Percentiles rank a stretch among this genome's conserved stretches.
These are phyloP conservation scores for Pluvialis apricaria DNA, from an alignment of 2,113 vertebrate genomes.

Conservation along the genomic window DNA sequence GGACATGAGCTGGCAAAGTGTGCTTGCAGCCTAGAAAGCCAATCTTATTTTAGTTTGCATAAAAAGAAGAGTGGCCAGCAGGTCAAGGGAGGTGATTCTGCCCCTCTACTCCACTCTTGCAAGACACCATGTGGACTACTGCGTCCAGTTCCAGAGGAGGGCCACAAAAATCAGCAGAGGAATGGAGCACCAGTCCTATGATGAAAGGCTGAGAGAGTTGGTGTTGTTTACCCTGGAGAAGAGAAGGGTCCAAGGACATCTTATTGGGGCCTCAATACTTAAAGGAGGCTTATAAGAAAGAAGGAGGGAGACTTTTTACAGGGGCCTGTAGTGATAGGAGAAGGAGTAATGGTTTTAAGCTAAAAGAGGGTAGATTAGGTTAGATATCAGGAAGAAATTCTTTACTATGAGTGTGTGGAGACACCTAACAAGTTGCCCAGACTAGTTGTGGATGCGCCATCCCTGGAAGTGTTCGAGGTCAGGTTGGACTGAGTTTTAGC, in stretches of 20 bases:
- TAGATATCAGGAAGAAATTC: background rate
- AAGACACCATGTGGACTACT: background rate
- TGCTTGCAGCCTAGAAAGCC: background rate
- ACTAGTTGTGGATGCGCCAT: no score
- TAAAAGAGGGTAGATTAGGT: background rate
- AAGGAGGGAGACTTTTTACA: background rate
- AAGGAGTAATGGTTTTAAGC: background rate
- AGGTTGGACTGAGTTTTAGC: background rate
- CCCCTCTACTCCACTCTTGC: rapidly evolving
- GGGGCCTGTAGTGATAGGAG: background rate
- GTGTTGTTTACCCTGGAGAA: background rate
- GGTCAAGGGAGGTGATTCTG: background rate
- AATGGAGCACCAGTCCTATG: background rate
- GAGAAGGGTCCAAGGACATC: background rate
- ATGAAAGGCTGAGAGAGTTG: background rate
- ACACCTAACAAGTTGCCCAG: background rate
- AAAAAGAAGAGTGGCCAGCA: background rate
- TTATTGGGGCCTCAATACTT: background rate
- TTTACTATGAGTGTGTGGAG: background rate
- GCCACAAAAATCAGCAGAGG: background rate
- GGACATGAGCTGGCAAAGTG: background rate
- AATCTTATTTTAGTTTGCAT: background rate
- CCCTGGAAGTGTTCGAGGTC: background rate
- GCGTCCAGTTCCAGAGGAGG: no score
- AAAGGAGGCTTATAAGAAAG: background rate